Evolutionary conservation across 2,888 invertebrate species (phyloP).

Genomic region (Merodon equestris): DNA sequence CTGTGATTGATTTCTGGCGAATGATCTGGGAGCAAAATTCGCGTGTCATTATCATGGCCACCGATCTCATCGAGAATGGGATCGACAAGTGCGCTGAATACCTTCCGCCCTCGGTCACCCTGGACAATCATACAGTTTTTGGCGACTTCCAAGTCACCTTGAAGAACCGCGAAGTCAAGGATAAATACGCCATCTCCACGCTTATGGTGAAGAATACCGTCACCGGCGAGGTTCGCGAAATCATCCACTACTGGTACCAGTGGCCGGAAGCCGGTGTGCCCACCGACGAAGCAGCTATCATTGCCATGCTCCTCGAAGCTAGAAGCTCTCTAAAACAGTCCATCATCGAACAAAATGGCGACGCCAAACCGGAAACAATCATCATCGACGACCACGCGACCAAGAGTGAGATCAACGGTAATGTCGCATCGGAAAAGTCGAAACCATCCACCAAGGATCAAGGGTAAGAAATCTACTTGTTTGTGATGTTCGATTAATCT

Average conservation of each 20-base stretch:
- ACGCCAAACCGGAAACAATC: slow-evolving; percentile 63
- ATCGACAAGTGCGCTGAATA: slow-evolving; percentile 95
- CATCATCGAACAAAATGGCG: slow-evolving; percentile 76
- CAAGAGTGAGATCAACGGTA: slow-evolving; percentile 74
- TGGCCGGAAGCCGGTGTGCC: slow-evolving; percentile 94
- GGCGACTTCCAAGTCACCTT: slow-evolving; percentile 91
- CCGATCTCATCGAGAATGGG: slow-evolving; percentile 93
- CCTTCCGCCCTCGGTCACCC: slow-evolving; percentile 93
- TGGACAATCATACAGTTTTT: slow-evolving; percentile 91
- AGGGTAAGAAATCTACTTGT: slow-evolving; percentile 73
- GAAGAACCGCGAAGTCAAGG: slow-evolving; percentile 92
- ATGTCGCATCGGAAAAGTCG: slow-evolving; percentile 71
- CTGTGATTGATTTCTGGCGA: slow-evolving; percentile 94
- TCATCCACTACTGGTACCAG: slow-evolving; percentile 95
- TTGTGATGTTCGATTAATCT: slow-evolving; percentile 71
- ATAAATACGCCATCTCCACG: slow-evolving; percentile 93
- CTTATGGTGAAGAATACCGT: slow-evolving; percentile 90
- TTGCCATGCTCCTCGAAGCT: slow-evolving; percentile 92
- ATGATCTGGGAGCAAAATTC: slow-evolving; percentile 98
- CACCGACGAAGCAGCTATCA: slow-evolving; percentile 88
- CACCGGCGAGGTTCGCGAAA: slow-evolving; percentile 90
- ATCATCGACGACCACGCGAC: slow-evolving; percentile 46
- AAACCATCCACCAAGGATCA: slow-evolving; percentile 73
- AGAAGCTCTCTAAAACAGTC: slow-evolving; percentile 80
- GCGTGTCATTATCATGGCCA: slow-evolving; percentile 92